Evolutionary conservation across 1,140 invertebrate genomes (phyloP).

Genomic region (Heliconius eleuchia): DNA sequence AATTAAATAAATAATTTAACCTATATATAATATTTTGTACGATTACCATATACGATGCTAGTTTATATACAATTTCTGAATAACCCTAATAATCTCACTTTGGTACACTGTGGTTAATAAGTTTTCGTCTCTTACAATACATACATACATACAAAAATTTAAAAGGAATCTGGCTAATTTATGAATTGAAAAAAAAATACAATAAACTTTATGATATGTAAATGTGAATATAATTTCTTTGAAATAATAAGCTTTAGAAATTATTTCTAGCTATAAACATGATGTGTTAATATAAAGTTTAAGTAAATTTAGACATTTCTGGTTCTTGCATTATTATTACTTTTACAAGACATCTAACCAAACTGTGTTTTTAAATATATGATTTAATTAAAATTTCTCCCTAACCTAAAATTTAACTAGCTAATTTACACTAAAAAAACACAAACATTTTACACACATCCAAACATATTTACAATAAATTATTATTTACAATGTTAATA

Average conservation of each 20-base stretch:
- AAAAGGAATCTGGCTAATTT: background rate
- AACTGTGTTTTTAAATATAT: background rate
- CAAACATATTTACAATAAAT: background rate
- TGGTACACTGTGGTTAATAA: constrained; percentile 82
- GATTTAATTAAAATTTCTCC: background rate
- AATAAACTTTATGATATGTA: background rate
- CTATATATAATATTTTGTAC: constrained; percentile 78
- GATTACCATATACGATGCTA: constrained; percentile 45
- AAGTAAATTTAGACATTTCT: too few relatives aligned
- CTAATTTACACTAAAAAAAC: background rate
- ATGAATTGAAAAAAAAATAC: too few relatives aligned
- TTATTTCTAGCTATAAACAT: too few relatives aligned
- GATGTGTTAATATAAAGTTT: too few relatives aligned
- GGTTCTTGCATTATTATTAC: background rate
- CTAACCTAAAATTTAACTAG: background rate
- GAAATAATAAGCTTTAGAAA: background rate
- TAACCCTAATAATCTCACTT: constrained; percentile 81
- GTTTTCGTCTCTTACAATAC: constrained; percentile 23
- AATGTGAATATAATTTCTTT: background rate
- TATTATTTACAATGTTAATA: too few relatives aligned
- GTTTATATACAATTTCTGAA: constrained; percentile 51
- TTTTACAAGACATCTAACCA: constrained; percentile 36
- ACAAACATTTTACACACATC: background rate
- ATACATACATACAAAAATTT: constrained; percentile 25
- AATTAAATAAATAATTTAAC: constrained; percentile 72